Conservation (phyloP, 2,797 vertebrate species). For the Natrix natrix region DNA sequence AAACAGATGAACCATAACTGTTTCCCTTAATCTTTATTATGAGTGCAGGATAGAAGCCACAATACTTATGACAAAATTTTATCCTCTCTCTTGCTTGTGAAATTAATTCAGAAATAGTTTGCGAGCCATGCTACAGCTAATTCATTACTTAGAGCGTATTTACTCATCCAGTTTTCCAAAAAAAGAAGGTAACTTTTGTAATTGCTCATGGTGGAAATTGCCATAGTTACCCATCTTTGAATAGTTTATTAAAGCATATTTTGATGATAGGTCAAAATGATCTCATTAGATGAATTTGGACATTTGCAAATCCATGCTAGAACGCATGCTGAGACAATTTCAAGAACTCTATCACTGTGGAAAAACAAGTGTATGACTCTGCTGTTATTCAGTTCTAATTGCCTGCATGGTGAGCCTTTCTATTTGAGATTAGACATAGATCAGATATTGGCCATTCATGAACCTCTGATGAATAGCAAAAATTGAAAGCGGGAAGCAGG, state of each 20-base stretch:
- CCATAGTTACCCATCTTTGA: background rate
- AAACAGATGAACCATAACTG: conserved; percentile 79
- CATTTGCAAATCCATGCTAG: background rate
- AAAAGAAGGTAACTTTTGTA: background rate
- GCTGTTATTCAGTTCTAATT: background rate
- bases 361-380: background rate
- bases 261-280: background rate
- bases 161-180: background rate
- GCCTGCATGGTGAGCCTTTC: background rate
- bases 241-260: background rate
- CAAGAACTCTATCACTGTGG: background rate
- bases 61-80: conserved; percentile 59
- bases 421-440: background rate
- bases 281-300: background rate
- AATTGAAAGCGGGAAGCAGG: background rate
- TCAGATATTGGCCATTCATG: background rate
- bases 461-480: background rate
- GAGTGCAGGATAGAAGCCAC: conserved; percentile 65
- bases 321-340: background rate
- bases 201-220: background rate
- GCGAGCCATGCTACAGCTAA: background rate
- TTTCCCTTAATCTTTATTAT: conserved; percentile 79
- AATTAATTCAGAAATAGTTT: conserved; percentile 52
- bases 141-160: background rate
- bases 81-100: conserved; percentile 63